phyloP scores from a whole-genome alignment of 2,113 vertebrate genomes.

The Physeter macrocephalus region DNA sequence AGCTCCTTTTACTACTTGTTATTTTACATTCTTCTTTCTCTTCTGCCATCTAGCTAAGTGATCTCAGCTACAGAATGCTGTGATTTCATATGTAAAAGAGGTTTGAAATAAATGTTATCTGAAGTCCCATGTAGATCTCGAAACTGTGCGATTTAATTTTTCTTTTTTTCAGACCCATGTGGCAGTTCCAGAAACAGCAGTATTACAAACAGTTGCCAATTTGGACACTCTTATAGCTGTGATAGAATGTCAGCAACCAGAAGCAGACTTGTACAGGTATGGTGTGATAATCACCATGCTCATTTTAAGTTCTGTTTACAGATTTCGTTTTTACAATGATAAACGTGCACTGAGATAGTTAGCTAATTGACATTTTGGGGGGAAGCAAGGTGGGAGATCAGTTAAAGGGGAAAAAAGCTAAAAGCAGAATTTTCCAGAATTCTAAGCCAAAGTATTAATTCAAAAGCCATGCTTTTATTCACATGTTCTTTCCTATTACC shows the following conservation, averaged over 20 bases:
- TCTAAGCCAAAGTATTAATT: not conserved
- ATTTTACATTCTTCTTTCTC: not conserved
- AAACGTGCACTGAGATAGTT: not conserved
- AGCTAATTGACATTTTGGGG: not conserved
- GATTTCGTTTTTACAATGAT: not conserved
- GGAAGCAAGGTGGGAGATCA: too few relatives aligned
- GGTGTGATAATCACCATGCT: not conserved
- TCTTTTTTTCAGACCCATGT: conserved; percentile 86
- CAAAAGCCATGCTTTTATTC: not conserved
- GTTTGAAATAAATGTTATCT: not conserved
- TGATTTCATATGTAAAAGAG: not conserved
- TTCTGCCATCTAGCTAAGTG: not conserved
- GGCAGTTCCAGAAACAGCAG: conserved; percentile 93
- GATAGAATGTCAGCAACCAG: conserved; percentile 97
- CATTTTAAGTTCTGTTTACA: not conserved
- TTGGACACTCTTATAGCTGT: conserved; percentile 93
- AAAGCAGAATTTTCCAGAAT: not conserved
- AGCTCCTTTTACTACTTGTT: not conserved
- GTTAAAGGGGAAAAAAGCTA: not conserved
- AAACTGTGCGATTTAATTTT: not conserved
- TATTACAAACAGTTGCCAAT: conserved; percentile 91
- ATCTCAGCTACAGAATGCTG: not conserved
- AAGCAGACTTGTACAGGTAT: conserved; percentile 96
- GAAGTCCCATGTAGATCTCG: not conserved
- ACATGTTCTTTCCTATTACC: not conserved